Conservation (phyloP, 2,113 vertebrate genomes). For the Rhagologus leucostigma region DNA sequence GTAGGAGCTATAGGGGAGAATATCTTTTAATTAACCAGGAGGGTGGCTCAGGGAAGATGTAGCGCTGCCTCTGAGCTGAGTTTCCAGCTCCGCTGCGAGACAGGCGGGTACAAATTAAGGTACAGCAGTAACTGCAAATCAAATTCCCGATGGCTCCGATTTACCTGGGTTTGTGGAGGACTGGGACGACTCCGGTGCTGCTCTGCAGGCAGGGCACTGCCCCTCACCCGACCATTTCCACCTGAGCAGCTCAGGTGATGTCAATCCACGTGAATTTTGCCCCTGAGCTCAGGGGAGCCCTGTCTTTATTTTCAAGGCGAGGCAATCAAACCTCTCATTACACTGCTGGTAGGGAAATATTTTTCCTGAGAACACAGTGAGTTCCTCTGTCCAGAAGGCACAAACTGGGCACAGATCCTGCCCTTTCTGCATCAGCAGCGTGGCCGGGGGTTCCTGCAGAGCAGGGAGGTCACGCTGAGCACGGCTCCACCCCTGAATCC, state of each 20-base stretch:
- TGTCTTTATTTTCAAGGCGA: neutral
- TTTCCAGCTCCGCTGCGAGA: neutral
- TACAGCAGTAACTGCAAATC: neutral
- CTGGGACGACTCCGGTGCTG: neutral
- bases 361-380: neutral
- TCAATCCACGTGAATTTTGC: fast-evolving
- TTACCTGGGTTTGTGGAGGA: neutral
- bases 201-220: neutral
- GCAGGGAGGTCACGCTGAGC: neutral
- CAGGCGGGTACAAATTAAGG: neutral
- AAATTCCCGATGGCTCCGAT: fast-evolving
- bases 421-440: neutral
- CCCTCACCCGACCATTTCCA: neutral
- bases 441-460: neutral
- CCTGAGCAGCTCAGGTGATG: neutral
- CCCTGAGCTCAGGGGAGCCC: neutral
- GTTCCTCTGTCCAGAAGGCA: neutral
- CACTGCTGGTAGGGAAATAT: neutral
- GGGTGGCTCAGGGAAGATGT: neutral
- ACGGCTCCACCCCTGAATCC: neutral
- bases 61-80: neutral
- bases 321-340: neutral
- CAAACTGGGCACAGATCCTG: neutral
- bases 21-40: conserved; percentile 58
- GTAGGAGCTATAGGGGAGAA: conserved; percentile 18